Percentiles rank a stretch among this genome's conserved stretches.
Conservation (phyloP, 2,113 vertebrate species). For the Pelvicachromis taeniatus region DNA sequence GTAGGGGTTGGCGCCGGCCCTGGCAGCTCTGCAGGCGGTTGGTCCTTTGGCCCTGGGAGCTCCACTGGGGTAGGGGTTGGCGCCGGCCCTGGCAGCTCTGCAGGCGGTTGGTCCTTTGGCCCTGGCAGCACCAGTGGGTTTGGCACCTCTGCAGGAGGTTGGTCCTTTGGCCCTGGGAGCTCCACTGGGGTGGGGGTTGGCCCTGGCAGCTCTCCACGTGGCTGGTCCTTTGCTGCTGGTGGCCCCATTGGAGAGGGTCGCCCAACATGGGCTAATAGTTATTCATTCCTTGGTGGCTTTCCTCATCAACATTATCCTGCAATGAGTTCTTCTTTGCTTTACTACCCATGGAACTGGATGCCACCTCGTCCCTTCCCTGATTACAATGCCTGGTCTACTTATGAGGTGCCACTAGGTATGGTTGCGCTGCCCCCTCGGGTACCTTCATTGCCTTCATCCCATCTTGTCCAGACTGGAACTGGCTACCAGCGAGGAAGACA, state of each 20-base stretch:
- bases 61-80: no score
- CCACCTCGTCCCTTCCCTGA: not conserved
- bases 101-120: not conserved
- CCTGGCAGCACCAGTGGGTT: not conserved
- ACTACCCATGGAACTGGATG: not conserved
- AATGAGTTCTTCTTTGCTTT: no score
- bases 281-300: not conserved
- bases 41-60: fast-evolving
- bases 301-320: not conserved
- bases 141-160: not conserved
- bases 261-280: not conserved
- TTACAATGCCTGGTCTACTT: not conserved
- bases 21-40: fast-evolving
- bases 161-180: not conserved
- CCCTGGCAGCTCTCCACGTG: not conserved
- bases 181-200: not conserved
- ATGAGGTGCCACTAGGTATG: fast-evolving
- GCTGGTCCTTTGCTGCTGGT: not conserved
- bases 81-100: not conserved
- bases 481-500: not conserved
- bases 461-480: not conserved
- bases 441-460: not conserved
- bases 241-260: fast-evolving
- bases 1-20: no score
- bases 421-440: not conserved